These are phyloP conservation scores for Cariama cristata DNA, from an alignment of 2,113 vertebrate genomes.

Conservation along the genomic window DNA sequence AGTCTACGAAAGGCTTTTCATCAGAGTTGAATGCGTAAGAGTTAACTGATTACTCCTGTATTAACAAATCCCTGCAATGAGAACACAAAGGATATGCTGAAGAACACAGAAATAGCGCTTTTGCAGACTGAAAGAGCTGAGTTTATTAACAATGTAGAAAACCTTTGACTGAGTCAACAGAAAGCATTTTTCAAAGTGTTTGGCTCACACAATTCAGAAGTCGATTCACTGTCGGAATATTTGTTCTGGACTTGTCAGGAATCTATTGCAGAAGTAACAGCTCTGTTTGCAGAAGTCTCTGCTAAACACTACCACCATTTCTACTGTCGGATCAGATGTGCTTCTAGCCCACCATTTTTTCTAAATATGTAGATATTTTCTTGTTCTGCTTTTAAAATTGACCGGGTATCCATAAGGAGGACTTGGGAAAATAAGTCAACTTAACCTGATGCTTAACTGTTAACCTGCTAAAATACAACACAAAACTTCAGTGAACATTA, in stretches of 20 bases:
- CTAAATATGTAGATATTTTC: not conserved
- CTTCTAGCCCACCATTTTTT: not conserved
- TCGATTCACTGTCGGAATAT: constrained; percentile 27
- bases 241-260: constrained; percentile 45
- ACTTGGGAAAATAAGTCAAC: not conserved
- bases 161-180: constrained; percentile 25
- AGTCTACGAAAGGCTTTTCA: not conserved
- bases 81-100: not conserved
- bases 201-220: not conserved
- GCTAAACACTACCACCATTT: not conserved
- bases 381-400: not conserved
- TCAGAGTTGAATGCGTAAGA: not conserved
- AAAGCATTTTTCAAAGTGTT: not conserved
- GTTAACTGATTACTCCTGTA: not conserved
- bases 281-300: constrained; percentile 25
- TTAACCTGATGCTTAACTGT: not conserved
- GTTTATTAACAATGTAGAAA: constrained; percentile 10
- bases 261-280: not conserved
- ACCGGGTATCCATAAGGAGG: not conserved
- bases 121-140: not conserved
- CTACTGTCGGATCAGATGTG: not conserved
- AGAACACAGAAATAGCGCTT: not conserved
- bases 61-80: not conserved
- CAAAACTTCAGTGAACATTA: not conserved
- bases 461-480: not conserved